phyloP scores from a whole-genome alignment of 2,888 invertebrate species.

The Lycia hirtaria region DNA sequence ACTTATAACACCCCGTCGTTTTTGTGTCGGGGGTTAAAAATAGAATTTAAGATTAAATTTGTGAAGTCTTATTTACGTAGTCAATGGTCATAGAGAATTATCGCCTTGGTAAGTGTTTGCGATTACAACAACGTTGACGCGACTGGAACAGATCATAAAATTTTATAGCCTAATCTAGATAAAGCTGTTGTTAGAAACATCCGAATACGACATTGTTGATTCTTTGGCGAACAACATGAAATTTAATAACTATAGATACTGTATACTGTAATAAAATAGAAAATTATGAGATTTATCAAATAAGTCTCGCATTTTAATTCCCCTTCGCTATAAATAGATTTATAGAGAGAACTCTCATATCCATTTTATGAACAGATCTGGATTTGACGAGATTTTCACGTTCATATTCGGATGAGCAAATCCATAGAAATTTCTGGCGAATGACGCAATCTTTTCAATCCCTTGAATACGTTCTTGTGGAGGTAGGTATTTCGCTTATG shows the following conservation, averaged over 20 bases:
- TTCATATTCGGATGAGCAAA: slow-evolving; percentile 19
- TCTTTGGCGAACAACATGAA: neutral
- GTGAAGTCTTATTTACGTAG: too few species aligned
- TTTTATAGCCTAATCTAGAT: too few species aligned
- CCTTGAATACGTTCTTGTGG: neutral
- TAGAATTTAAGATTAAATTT: too few species aligned
- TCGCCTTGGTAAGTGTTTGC: too few species aligned
- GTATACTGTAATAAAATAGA: neutral
- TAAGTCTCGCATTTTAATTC: slow-evolving; percentile 16
- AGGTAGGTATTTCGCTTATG: neutral
- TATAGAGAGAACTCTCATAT: slow-evolving; percentile 21
- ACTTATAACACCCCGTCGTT: too few species aligned
- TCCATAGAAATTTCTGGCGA: slow-evolving; percentile 16
- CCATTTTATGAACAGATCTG: slow-evolving; percentile 22
- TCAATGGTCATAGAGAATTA: too few species aligned
- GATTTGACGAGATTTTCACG: slow-evolving; percentile 20
- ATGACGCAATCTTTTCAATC: slow-evolving; percentile 16
- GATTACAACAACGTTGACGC: too few species aligned
- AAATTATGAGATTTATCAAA: slow-evolving; percentile 2
- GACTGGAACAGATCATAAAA: too few species aligned
- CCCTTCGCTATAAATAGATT: slow-evolving; percentile 20
- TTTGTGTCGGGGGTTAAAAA: too few species aligned
- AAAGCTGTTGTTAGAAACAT: too few species aligned
- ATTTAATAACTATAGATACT: neutral
- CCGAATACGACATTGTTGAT: neutral